Base-by-base conservation (phyloP, 2,797 vertebrate species). In the Ctenosaura bakeri region DNA sequence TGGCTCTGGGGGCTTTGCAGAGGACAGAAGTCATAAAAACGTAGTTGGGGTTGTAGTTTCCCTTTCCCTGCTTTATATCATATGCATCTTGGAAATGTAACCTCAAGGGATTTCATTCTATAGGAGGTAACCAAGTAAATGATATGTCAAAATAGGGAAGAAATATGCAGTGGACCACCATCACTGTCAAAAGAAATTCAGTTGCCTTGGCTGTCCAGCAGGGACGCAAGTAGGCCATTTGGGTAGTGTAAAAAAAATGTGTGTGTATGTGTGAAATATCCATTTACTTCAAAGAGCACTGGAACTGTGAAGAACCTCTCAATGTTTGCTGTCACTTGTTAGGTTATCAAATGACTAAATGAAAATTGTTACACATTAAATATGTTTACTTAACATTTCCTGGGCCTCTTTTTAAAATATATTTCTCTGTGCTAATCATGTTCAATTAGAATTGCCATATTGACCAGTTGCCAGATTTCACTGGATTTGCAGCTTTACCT, bases 71-170 rank as follows among this genome's bases (percentile, higher is more conserved):
- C 66, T 69, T 69, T 56, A 59, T 79, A 0, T 71, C 79, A 87
- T 0, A 46, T n/a, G 42, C 66, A 14, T 2, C 6, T 66, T 50
- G 85, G 42, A 85, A 0, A 77, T 0, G 0, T 85, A 29, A 32
- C 35, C 0, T 1, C 24, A 78, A 85, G n/a, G 46, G 26, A 88
- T 32, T 38, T 32, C 5, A n/a, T n/a, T 59, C 6, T 22, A 62
- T 26, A 22, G 13, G 18, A 50, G n/a, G 29, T n/a, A 59, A 62
- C 12, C 26, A 62, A 52, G n/a, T 52, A 62, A 54, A 38, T 79
- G 52, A 71, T 13, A 73, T 29, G n/a, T 73, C 12, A 46, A 59
- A 18, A 35, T 4, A 59, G 26, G 35, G 54, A 3, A 42, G 26
- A 69, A 86, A 73, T 50, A 24, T 74, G 24, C 6, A 42, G 32